These are phyloP conservation scores for Zele albiditarsus DNA, from an alignment of 2,888 invertebrate genomes.

Conservation along the genomic window DNA sequence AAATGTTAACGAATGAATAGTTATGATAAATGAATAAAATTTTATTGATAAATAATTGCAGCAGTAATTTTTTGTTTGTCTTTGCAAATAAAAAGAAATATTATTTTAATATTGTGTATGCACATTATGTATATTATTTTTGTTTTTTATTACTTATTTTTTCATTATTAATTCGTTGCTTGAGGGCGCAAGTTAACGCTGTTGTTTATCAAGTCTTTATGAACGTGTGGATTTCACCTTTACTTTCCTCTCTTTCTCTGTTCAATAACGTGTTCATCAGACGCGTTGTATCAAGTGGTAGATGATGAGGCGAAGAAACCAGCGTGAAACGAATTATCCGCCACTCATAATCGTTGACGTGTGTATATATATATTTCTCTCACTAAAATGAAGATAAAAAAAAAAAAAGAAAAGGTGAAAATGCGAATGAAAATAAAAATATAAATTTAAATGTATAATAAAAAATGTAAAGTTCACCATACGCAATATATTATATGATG, in stretches of 20 bases:
- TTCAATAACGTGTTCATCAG: conserved; percentile 33
- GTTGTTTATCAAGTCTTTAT: conserved; percentile 15
- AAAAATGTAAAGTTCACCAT: not conserved
- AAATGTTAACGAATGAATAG: no score
- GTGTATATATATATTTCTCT: not conserved
- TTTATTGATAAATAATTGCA: no score
- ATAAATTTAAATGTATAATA: not conserved
- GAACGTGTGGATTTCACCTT: conserved; percentile 7
- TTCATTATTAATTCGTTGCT: conserved; percentile 19
- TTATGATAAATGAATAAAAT: no score
- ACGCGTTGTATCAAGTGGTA: not conserved
- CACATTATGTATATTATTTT: not conserved
- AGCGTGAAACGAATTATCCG: conserved; percentile 49
- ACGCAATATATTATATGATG: not conserved
- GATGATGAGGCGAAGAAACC: conserved; percentile 39
- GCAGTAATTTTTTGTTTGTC: no score
- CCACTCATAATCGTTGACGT: conserved; percentile 39
- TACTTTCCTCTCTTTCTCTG: conserved; percentile 16
- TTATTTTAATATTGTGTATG: not conserved
- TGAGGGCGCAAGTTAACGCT: conserved; percentile 5
- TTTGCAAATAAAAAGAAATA: no score
- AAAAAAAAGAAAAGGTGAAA: not conserved
- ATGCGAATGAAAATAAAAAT: not conserved
- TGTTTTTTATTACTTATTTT: conserved; percentile 23
- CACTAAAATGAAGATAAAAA: conserved; percentile 12